Conservation (phyloP, 2,113 vertebrate species). For the cattle (Bos taurus) region ARS-UCD2.0 NC_037333.1:13047501-13048000, state of each 20-base stretch:
- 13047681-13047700: background rate
- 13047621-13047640: background rate
- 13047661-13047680: background rate
- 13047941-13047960: background rate
- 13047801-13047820: background rate
- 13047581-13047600: background rate
- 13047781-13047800: background rate
- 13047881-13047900: background rate
- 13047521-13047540: background rate
- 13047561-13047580: background rate
- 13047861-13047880: background rate
- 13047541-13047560: background rate
- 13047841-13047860: background rate
- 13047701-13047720: background rate
- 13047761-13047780: background rate
- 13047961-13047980: background rate
- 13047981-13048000: background rate
- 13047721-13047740: background rate
- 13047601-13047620: background rate
- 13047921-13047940: background rate
- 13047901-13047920: background rate
- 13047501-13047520: background rate
- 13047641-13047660: background rate
- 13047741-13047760: background rate
- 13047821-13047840: background rate